Evolutionary conservation across 1,140 invertebrate genomes (phyloP), one percentile per base, ranked within the genome.

Genomic region (Zaprionus taronus): DNA sequence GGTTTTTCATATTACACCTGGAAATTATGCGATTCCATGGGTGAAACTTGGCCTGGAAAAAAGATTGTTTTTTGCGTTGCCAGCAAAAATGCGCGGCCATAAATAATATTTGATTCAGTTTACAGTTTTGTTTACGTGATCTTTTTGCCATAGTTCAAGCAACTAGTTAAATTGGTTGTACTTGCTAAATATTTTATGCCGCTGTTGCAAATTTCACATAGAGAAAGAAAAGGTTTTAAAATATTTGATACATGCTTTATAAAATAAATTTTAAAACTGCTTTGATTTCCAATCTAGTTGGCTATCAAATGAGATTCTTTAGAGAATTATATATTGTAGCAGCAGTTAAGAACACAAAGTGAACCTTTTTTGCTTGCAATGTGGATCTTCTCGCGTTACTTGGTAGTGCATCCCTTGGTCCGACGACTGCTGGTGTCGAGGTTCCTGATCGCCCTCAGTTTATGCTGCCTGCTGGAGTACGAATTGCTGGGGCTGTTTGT

Each of bases 1-100:
- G 44, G 62, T 34, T 77, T 77, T 77, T 41, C 26, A 72, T 72
- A 77, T 73, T 77, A 72, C 38, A 34, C 70, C 63, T 65, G 47
- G 24, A 85, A 81, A 85, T 85, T 85, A 85, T 85, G 82, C 82
- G 58, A 79, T 81, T 84, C 62, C 82, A 85, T 85, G 82, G 70
- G 70, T 80, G 65, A 55, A 67, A 62, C 47, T 76, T 72, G 34
- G 34, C 17, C 72, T 51, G 67, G 51, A 69, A 17, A 78, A 56
- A 67, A 62, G 70, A 71, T 57, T 72, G 64, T 83, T 83, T 72
- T 69, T 72, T 69, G 83, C 79, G 24, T 36, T 53, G 63, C 66
- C 63, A 44, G 67, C 82, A 81, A 58, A 81, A 64, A 53, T 61
- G 14, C 36, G 20, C 12, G 58, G 49, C 69, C 67, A 85, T 85